Percentiles rank a stretch among this genome's conserved stretches.
phyloP scores from a whole-genome alignment of 2,797 vertebrate genomes.

The Craterocephalus amniculus region DNA sequence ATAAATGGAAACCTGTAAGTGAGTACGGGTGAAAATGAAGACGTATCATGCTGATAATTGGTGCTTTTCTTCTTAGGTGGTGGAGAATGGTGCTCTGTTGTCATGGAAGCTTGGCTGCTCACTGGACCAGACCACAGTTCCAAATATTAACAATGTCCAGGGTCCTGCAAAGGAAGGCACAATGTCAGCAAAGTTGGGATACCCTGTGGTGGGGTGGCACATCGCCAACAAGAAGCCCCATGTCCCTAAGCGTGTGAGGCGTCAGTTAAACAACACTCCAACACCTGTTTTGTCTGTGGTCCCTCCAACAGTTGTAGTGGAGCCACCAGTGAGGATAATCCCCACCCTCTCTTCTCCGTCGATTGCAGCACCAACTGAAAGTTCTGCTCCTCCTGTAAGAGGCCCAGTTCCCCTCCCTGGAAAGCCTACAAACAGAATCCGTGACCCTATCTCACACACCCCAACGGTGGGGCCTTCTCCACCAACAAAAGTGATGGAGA shows the following conservation, averaged over 20 bases:
- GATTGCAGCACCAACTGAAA: conserved; percentile 91
- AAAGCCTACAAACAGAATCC: conserved; percentile 91
- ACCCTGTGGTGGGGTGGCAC: conserved; percentile 98
- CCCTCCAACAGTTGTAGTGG: conserved; percentile 89
- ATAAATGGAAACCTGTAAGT: neutral
- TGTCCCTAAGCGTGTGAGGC: conserved; percentile 89
- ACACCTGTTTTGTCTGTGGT: conserved; percentile 83
- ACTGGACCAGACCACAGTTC: conserved; percentile 91
- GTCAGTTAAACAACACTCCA: conserved; percentile 93
- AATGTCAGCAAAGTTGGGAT: conserved; percentile 94
- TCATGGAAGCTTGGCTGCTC: conserved; percentile 98
- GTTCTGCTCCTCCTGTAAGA: conserved; percentile 88
- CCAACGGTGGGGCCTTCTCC: conserved; percentile 87
- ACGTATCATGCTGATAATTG: accelerated
- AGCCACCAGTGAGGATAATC: conserved; percentile 90
- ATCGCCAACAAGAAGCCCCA: conserved; percentile 97
- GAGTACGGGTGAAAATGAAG: neutral
- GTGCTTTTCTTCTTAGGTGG: conserved; percentile 67
- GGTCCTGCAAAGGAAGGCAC: conserved; percentile 92
- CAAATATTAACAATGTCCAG: conserved; percentile 91
- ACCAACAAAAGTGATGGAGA: conserved; percentile 88
- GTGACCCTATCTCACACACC: conserved; percentile 89
- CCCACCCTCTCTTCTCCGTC: conserved; percentile 93
- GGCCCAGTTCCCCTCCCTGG: conserved; percentile 90
- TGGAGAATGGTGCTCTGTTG: conserved; percentile 95